Base-by-base conservation (phyloP, 2,797 vertebrate genomes). In the Enteromius viviparus region DNA sequence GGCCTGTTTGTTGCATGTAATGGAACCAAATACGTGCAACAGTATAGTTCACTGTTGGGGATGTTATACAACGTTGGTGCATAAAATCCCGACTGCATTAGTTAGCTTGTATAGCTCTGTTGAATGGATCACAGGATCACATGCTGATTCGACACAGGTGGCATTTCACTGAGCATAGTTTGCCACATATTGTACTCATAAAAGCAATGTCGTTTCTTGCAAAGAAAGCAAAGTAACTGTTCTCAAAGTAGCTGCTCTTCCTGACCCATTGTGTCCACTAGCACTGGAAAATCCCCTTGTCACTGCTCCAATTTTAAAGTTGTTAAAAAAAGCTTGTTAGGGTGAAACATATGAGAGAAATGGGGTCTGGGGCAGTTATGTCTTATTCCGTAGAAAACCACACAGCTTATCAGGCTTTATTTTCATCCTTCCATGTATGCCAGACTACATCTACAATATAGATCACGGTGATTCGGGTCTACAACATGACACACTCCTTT, bases 361-460 rank as follows among this genome's bases (percentile, higher is more conserved):
- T 7, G 1, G 37, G 15, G 21, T 51, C 37, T 76, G 10, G 11
- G 37, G 11, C 75, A 66, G 62, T 64, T 29, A 23, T 19, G 17
- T 84, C 72, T 87, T 78, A 87, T 87, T 79, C 37, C 17, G 82
- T 51, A 76, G 87, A 91, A 91, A 90, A 90, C 89, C n/a, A 64
- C 78, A 64, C 78, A 64, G 60, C 74, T 49, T 80, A 68, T 88
- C 87, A 88, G 88, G 91, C 87, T 70, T 90, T 84, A 82, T 88
- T 90, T 88, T 91, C 83, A 86, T 85, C 84, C 68, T 58, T 32
- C n/a, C 65, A 15, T 40, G 42, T 26, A 23, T 14, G 23, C 47
- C 75, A 72, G 85, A 77, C 65, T 8, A 51, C 76, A 84, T 88
- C 83, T 77, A 45, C 72, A 51, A 11, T n/a, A 72, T 65, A 64